Evolutionary conservation across 2,888 invertebrate species (phyloP).

Genomic region (Andricus curvator): DNA sequence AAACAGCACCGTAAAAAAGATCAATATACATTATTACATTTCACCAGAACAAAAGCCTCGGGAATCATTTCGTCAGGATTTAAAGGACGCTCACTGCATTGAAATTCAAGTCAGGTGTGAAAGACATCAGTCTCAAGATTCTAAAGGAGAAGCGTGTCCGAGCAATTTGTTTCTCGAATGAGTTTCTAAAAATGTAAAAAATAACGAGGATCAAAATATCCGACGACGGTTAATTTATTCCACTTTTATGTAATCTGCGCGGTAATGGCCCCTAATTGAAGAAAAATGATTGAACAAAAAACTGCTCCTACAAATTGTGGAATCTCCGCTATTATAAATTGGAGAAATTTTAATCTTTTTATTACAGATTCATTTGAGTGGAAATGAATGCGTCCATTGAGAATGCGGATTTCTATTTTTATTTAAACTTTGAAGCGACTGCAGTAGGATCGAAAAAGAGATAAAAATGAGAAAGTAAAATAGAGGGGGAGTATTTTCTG

Average conservation of each 20-base stretch:
- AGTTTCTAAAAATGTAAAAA: slow-evolving; percentile 56
- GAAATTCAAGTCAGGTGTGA: slow-evolving; percentile 71
- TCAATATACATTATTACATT: slow-evolving; percentile 16
- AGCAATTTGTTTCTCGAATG: slow-evolving; percentile 69
- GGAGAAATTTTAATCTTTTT: no score
- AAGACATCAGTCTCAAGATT: slow-evolving; percentile 66
- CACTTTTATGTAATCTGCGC: no score
- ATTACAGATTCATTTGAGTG: no score
- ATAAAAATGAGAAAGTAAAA: background rate
- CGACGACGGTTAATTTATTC: background rate
- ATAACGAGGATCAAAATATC: background rate
- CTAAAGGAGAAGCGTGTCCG: slow-evolving; percentile 57
- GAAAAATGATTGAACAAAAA: no score
- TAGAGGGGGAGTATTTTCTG: background rate
- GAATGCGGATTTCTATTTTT: background rate
- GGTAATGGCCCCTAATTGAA: no score
- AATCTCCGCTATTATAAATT: background rate
- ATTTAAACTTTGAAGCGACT: background rate
- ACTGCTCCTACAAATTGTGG: no score
- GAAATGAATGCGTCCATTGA: background rate
- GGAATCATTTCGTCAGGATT: slow-evolving; percentile 70
- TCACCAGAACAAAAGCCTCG: slow-evolving; percentile 58
- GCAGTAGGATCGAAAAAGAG: background rate
- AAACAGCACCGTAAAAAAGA: slow-evolving; percentile 58
- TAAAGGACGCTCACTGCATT: slow-evolving; percentile 55